These are phyloP conservation scores for Lepetodrilus schrolli DNA, from an alignment of 2,888 invertebrate species.

Conservation along the genomic window DNA sequence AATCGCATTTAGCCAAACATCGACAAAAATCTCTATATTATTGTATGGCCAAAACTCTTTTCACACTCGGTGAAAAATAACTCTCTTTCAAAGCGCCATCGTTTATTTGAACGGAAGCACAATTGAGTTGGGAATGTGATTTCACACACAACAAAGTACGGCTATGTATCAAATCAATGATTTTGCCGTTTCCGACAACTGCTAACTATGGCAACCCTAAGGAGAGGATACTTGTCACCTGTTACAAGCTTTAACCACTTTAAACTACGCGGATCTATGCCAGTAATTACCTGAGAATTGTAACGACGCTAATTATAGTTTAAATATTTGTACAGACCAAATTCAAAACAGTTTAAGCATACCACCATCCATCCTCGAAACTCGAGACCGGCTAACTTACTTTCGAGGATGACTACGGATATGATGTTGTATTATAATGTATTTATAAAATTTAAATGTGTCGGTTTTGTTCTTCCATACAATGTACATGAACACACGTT, in stretches of 20 bases:
- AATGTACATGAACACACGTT: no score
- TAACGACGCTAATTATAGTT: neutral
- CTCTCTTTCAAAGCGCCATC: neutral
- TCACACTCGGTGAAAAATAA: neutral
- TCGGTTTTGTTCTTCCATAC: no score
- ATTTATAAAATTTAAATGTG: no score
- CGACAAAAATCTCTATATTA: slow-evolving; percentile 15
- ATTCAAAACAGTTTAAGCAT: no score
- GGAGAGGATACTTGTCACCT: neutral
- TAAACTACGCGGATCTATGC: no score
- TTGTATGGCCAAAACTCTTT: neutral
- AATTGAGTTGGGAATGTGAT: neutral
- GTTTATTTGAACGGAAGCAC: neutral
- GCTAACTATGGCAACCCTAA: neutral
- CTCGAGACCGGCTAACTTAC: no score
- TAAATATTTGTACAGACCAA: no score
- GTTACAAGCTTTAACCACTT: no score
- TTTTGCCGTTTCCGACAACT: neutral
- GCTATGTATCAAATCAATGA: neutral
- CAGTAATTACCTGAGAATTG: neutral
- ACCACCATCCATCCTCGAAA: no score
- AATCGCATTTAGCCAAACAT: neutral
- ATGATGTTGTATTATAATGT: no score
- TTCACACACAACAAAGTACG: neutral
- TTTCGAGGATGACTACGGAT: no score